Evolutionary conservation across 2,797 vertebrate species (phyloP).

Genomic region (Eospalax fontanierii): DNA sequence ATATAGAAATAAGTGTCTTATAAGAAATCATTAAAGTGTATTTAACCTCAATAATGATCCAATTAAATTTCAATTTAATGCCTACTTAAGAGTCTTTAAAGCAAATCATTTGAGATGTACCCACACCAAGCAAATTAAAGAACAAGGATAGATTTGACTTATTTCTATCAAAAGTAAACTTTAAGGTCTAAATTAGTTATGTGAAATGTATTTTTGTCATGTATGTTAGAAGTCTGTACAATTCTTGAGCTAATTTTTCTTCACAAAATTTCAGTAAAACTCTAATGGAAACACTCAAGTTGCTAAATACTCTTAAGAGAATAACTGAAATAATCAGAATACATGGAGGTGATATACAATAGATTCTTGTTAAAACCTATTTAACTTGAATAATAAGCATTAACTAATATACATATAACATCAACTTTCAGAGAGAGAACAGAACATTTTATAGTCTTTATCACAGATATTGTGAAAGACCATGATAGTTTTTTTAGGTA

Average conservation of each 20-base stretch:
- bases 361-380: constrained; percentile 30
- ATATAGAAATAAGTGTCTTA: constrained; percentile 32
- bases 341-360: neutral
- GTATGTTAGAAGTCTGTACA: neutral
- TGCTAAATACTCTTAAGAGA: neutral
- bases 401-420: neutral
- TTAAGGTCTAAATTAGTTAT: constrained; percentile 57
- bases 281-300: neutral
- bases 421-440: neutral
- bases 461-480: neutral
- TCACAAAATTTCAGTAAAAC: constrained; percentile 34
- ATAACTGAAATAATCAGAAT: constrained; percentile 39
- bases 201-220: neutral
- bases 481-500: neutral
- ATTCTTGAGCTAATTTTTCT: constrained; percentile 1
- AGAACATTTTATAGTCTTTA: neutral
- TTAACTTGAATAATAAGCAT: constrained; percentile 37
- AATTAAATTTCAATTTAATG: constrained; percentile 81
- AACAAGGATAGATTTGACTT: neutral
- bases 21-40: constrained; percentile 70
- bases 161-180: constrained; percentile 27
- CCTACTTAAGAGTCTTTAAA: constrained; percentile 78
- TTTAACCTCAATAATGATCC: constrained; percentile 76
- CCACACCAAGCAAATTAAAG: constrained; percentile 52
- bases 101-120: constrained; percentile 59